phyloP scores from a whole-genome alignment of 2,113 vertebrate species.

The Scatophagus argus region DNA sequence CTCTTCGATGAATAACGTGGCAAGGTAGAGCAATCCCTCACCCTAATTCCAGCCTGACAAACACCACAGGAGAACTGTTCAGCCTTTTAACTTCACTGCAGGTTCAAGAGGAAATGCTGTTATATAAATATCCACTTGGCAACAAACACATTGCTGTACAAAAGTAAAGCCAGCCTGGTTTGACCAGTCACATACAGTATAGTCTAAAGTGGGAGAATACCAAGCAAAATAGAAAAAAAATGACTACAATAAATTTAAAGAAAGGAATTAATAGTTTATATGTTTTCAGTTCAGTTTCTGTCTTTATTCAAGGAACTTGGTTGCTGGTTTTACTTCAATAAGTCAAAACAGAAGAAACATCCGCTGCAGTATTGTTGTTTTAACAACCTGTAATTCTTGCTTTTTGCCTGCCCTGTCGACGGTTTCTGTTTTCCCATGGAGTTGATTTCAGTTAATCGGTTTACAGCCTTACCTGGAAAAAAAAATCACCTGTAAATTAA shows the following conservation, averaged over 20 bases:
- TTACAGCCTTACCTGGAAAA: not conserved
- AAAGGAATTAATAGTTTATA: not conserved
- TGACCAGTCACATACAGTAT: not conserved
- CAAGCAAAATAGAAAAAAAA: not conserved
- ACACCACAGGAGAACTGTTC: not conserved
- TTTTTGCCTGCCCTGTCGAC: not conserved
- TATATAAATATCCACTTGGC: not conserved
- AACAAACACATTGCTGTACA: not conserved
- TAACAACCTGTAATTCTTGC: not conserved
- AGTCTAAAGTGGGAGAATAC: not conserved
- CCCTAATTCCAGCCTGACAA: slow-evolving; percentile 3
- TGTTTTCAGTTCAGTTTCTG: not conserved
- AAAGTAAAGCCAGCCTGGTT: not conserved
- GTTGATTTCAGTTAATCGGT: not conserved
- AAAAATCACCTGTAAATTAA: not conserved
- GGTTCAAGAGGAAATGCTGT: not conserved
- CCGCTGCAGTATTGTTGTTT: not conserved
- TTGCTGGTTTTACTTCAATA: not conserved
- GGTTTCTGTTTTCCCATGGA: not conserved
- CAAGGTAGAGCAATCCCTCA: slow-evolving; percentile 17
- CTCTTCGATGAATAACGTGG: slow-evolving; percentile 35
- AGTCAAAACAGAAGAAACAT: not conserved
- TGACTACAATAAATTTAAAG: not conserved
- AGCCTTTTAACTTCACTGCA: not conserved
- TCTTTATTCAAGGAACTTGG: not conserved